Conservation (phyloP, 2,113 vertebrate genomes). For the Dermatemys mawii region DNA sequence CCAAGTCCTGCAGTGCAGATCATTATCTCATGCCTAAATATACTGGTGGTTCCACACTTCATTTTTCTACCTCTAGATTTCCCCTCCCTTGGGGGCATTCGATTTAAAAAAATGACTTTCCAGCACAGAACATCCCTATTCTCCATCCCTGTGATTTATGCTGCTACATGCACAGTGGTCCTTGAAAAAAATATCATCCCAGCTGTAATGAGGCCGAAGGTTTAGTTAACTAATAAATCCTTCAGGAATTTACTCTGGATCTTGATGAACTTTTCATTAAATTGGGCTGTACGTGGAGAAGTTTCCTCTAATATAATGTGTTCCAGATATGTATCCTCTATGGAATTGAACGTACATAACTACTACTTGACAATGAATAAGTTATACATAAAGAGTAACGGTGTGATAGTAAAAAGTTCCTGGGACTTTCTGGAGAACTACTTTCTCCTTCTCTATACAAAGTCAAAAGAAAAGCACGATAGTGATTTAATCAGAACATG, state of each 20-base stretch:
- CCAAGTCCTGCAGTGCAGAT: neutral
- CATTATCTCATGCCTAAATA: slow-evolving; percentile 24
- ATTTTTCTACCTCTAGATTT: slow-evolving; percentile 30
- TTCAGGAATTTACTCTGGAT: slow-evolving; percentile 29
- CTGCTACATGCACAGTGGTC: neutral
- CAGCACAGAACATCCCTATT: neutral
- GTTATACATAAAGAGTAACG: slow-evolving; percentile 8
- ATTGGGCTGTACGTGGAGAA: neutral
- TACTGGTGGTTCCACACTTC: neutral
- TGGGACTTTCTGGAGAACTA: slow-evolving; percentile 7
- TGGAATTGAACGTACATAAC: neutral
- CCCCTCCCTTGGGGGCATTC: neutral
- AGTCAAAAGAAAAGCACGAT: slow-evolving; percentile 57
- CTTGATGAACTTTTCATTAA: slow-evolving; percentile 37
- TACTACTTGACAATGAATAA: neutral
- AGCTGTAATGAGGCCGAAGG: neutral
- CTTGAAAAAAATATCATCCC: slow-evolving; percentile 35
- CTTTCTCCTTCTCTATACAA: slow-evolving; percentile 26
- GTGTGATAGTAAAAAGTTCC: slow-evolving; percentile 7
- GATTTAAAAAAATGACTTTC: slow-evolving; percentile 19
- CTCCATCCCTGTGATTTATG: slow-evolving; percentile 35
- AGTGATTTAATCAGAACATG: slow-evolving; percentile 82
- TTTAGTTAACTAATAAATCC: slow-evolving; percentile 51
- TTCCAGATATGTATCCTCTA: neutral
- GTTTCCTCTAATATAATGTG: neutral